Base-by-base conservation (phyloP, 2,113 vertebrate species). In the Tympanuchus pallidicinctus region DNA sequence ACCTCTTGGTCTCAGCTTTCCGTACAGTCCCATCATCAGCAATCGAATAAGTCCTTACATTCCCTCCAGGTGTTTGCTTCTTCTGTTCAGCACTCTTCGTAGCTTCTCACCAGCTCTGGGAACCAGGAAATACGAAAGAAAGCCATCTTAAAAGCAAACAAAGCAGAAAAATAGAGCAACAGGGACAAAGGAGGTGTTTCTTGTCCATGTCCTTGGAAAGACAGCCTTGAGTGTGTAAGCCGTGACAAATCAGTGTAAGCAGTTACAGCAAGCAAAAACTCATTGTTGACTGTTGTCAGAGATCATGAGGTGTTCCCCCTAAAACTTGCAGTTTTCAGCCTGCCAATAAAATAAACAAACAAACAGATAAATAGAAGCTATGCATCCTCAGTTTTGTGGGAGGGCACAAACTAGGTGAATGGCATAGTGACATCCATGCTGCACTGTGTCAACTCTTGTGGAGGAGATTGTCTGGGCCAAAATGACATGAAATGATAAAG, bases 351-450 rank as follows among this genome's bases (percentile, higher is more conserved):
- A 75, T 54, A 50, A 8, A 10, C 50, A 8, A 40, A 71, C n/a
- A 79, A 86, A 63, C 1, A 17, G 82, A 70, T 5, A 42, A 50
- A 59, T 27, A 25, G n/a, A 71, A 45, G 13, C n/a, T 8, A 3
- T 56, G 8, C 27, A 47, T 81, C n/a, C 34, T 74, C 79, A 50
- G 76, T 34, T 42, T 30, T 64, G 43, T 18, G 25, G 15, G 13
- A 74, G 20, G 82, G 50, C 8, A 17, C 25, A 63, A 10, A 48
- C 24, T 13, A 82, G 73, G 17, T 40, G 25, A 74, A 88, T n/a
- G 25, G 11, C 2, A 1, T 27, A 34, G 45, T 42, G 45, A 47
- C 12, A 73, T 56, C 21, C 43, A 36, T 13, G 34, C 1, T 0
- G 11, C 22, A 75, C 43, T 48, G 5, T 32, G 67, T 67, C 34